Conservation (phyloP, 2,113 vertebrate genomes). For the Cepphus grylle region DNA sequence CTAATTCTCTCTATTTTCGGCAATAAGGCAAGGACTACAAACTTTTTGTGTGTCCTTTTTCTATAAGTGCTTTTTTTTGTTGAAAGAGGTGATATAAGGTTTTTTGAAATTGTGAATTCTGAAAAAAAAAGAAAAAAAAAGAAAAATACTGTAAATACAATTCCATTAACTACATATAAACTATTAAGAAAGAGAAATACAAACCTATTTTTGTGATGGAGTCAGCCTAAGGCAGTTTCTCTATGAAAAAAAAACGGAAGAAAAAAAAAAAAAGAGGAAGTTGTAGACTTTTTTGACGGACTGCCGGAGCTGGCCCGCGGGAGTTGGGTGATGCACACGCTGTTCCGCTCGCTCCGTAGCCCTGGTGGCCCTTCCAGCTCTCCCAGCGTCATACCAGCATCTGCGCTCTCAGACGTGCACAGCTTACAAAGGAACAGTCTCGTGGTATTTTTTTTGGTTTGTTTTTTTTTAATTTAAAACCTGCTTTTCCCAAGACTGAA, state of each 20-base stretch:
- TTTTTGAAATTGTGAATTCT: slow-evolving; percentile 91
- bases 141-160: slow-evolving; percentile 93
- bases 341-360: slow-evolving; percentile 77
- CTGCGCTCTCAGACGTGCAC: slow-evolving; percentile 66
- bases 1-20: slow-evolving; percentile 97
- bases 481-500: slow-evolving; percentile 75
- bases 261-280: slow-evolving; percentile 33
- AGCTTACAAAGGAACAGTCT: slow-evolving; percentile 73
- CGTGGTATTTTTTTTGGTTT: slow-evolving; percentile 63
- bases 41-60: slow-evolving; percentile 93
- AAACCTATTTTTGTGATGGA: slow-evolving; percentile 97
- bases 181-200: slow-evolving; percentile 87
- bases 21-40: slow-evolving; percentile 98
- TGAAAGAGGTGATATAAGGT: slow-evolving; percentile 88
- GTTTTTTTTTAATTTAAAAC: slow-evolving; percentile 65
- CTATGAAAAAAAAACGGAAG: slow-evolving; percentile 70
- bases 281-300: slow-evolving; percentile 48
- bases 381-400: slow-evolving; percentile 87
- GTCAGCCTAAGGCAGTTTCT: slow-evolving; percentile 83
- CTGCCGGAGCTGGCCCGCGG: slow-evolving; percentile 74
- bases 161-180: slow-evolving; percentile 97
- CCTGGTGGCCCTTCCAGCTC: slow-evolving; percentile 79
- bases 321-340: slow-evolving; percentile 27
- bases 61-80: slow-evolving; percentile 98
- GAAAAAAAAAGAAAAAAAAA: slow-evolving; percentile 75